phyloP scores from a whole-genome alignment of 2,888 invertebrate genomes.

The Plebejus anna region DNA sequence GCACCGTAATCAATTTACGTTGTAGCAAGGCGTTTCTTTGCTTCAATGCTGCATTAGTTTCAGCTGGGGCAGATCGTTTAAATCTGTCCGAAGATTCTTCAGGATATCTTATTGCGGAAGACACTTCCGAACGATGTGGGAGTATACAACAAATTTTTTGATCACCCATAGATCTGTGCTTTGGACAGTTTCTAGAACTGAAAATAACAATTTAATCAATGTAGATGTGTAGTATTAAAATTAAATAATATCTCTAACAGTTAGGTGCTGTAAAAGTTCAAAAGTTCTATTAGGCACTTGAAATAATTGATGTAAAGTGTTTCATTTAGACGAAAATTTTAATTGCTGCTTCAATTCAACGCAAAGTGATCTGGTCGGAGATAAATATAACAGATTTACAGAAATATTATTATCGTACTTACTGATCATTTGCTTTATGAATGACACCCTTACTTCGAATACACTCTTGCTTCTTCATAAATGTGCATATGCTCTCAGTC shows the following conservation, averaged over 20 bases:
- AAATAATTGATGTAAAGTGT: too few relatives aligned
- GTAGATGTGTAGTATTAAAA: too few relatives aligned
- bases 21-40: constrained; percentile 57
- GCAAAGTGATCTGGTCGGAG: too few relatives aligned
- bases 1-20: constrained; percentile 44
- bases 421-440: constrained; percentile 44
- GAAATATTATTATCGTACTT: constrained; percentile 34
- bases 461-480: constrained; percentile 54
- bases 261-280: too few relatives aligned
- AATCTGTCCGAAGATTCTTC: constrained; percentile 34
- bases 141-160: constrained; percentile 54
- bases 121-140: constrained; percentile 43
- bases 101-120: constrained; percentile 45
- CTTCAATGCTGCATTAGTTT: constrained; percentile 44
- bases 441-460: constrained; percentile 49
- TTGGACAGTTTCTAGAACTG: constrained; percentile 40
- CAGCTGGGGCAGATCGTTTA: constrained; percentile 47
- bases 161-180: constrained; percentile 36
- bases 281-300: too few relatives aligned
- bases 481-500: constrained; percentile 56
- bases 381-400: background rate
- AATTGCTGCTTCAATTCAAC: too few relatives aligned
- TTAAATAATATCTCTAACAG: too few relatives aligned
- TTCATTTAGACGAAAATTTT: too few relatives aligned
- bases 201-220: background rate